phyloP scores from a whole-genome alignment of 2,113 vertebrate genomes.

The Dolichallabes microphthalmus region DNA sequence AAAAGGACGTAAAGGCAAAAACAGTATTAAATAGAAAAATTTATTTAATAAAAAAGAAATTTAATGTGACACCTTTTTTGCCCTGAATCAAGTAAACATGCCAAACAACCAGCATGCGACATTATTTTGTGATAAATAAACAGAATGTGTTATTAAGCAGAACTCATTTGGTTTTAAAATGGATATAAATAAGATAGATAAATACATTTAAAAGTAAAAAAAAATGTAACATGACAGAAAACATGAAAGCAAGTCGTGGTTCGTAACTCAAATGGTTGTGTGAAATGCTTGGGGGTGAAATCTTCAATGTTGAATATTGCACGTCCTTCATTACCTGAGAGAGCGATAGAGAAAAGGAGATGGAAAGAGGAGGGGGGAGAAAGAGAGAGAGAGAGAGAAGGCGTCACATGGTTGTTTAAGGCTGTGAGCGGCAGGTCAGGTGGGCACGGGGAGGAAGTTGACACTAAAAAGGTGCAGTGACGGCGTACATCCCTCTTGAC shows the following conservation, averaged over 20 bases:
- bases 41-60: constrained; percentile 26
- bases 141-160: constrained; percentile 1
- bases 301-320: constrained; percentile 4
- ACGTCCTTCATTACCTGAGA: constrained; percentile 33
- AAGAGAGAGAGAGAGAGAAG: constrained; percentile 1
- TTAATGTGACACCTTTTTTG: background rate
- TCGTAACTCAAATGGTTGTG: background rate
- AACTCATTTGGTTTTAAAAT: constrained; percentile 3
- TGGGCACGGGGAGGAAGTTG: constrained; percentile 29
- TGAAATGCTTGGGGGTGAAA: constrained; percentile 19
- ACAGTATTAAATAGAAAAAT: constrained; percentile 13
- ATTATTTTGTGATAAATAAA: constrained; percentile 18
- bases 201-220: constrained; percentile 24
- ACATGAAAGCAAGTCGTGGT: constrained; percentile 10
- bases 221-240: background rate
- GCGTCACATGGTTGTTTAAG: constrained; percentile 19
- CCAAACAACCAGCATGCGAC: background rate
- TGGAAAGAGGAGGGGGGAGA: background rate
- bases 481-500: constrained; percentile 18
- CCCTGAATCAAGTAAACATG: constrained; percentile 11
- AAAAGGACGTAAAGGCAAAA: constrained; percentile 5
- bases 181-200: constrained; percentile 34
- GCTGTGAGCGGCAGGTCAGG: constrained; percentile 26
- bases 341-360: background rate
- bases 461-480: constrained; percentile 25